Base-by-base conservation (phyloP, 2,888 invertebrate genomes). In the Drosophila vallismaia region DNA sequence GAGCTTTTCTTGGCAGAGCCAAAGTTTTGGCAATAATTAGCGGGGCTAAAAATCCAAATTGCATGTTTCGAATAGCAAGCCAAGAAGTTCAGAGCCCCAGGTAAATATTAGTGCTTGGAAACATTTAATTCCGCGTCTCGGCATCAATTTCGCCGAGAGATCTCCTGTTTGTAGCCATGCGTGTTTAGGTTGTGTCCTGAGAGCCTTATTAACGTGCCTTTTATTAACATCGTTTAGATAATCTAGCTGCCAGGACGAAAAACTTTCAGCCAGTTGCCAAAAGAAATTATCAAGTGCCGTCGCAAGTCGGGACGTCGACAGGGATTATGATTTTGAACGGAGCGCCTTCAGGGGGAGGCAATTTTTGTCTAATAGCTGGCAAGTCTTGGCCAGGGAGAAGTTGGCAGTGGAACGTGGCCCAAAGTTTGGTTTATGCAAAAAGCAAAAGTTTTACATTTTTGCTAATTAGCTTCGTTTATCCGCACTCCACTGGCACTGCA, bases 1-100 rank as follows among this genome's bases (percentile, higher is more conserved):
- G 82, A 85, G 85, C 75, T 75, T 84, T 83, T 74, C 64, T 45
- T 29, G n/a, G 44, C 44, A 48, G 42, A 19, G 33, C 10, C 33
- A 45, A 64, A 64, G 64, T 64, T 64, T 52, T 52, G 64, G 36
- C 66, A 51, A 64, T 64, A 64, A 64, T 64, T 64, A 64, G 66
- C 10, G 26, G 4, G 38, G 50, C n/a, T 26, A 29, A 40, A 60
- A 78, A 72, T 53, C 45, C 51, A 63, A 67, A 73, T 55, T 58
- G 72, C 75, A 50, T 45, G 51, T 62, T 72, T 75, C 57, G 63
- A 76, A 56, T 63, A 40, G 63, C 29, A 56, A 69, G 45, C 31
- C n/a, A 44, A 67, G 71, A 77, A 64, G 73, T 64, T 57, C 8
- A 8, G 28, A 3, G 3, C 0, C 10, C 59, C 48, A 9, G 26